Percentiles rank a stretch among this genome's conserved stretches.
phyloP scores from a whole-genome alignment of 2,888 invertebrate species.

The Lacanobia wlatinum region DNA sequence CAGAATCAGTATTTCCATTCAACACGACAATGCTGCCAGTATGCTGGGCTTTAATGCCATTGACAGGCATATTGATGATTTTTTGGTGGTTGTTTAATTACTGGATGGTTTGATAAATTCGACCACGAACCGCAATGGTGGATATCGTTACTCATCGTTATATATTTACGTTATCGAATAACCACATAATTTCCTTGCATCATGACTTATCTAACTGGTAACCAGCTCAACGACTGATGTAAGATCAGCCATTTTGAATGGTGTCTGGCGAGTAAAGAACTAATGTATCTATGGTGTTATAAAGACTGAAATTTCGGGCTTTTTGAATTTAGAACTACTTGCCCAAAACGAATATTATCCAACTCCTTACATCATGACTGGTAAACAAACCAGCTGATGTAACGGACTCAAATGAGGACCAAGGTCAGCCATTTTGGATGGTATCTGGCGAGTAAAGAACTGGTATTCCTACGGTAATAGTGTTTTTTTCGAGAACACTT shows the following conservation, averaged over 20 bases:
- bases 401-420: conserved; percentile 27
- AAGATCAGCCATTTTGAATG: conserved; percentile 44
- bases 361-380: too few species aligned
- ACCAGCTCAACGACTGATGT: conserved; percentile 17
- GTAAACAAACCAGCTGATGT: too few species aligned
- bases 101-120: not conserved
- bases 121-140: not conserved
- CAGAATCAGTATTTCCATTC: too few species aligned
- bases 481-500: too few species aligned
- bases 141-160: conserved; percentile 1
- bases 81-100: too few species aligned
- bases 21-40: too few species aligned
- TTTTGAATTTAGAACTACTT: too few species aligned
- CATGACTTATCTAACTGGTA: conserved; percentile 1
- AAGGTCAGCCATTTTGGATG: conserved; percentile 44
- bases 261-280: conserved; percentile 48
- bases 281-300: too few species aligned
- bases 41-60: too few species aligned
- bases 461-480: not conserved
- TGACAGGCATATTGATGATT: too few species aligned
- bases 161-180: conserved; percentile 13
- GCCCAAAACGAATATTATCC: too few species aligned
- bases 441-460: conserved; percentile 48
- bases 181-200: conserved; percentile 27
- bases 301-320: too few species aligned